phyloP scores from a whole-genome alignment of 2,113 vertebrate genomes.

The Halichoeres trimaculatus region DNA sequence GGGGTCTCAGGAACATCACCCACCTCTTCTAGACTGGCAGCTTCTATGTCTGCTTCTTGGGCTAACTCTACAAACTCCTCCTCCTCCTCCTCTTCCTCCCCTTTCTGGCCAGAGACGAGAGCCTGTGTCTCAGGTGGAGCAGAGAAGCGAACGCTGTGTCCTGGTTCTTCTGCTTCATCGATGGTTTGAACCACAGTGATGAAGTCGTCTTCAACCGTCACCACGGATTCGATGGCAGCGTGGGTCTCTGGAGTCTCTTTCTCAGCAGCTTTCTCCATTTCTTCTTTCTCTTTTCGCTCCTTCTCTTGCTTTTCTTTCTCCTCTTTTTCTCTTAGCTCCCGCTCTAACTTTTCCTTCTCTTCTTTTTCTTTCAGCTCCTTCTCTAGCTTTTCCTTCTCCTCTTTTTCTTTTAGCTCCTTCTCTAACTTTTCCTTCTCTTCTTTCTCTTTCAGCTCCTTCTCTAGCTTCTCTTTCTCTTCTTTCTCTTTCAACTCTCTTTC shows the following conservation, averaged over 20 bases:
- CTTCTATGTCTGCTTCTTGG: constrained; percentile 85
- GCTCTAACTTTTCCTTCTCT: constrained; percentile 18
- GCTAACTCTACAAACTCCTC: constrained; percentile 81
- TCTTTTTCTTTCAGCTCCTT: constrained; percentile 17
- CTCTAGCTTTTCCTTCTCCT: constrained; percentile 22
- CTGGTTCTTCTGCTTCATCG: constrained; percentile 90
- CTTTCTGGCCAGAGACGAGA: constrained; percentile 62
- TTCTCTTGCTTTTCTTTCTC: constrained; percentile 20
- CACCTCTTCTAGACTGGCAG: constrained; percentile 80
- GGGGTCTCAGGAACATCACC: constrained; percentile 84
- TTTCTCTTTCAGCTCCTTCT: constrained; percentile 10
- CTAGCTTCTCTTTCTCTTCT: not conserved
- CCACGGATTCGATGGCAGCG: constrained; percentile 93
- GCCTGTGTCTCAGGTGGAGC: constrained; percentile 83
- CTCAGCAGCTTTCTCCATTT: constrained; percentile 14
- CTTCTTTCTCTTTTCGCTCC: constrained; percentile 5
- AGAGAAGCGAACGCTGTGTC: constrained; percentile 95
- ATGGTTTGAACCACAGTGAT: constrained; percentile 98
- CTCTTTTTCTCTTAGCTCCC: constrained; percentile 28
- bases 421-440: constrained; percentile 16
- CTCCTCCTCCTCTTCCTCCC: constrained; percentile 74
- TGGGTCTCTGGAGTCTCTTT: constrained; percentile 81
- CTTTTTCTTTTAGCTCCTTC: constrained; percentile 45
- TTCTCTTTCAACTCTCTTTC: constrained; percentile 11
- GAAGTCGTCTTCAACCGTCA: constrained; percentile 97